phyloP scores from a whole-genome alignment of 2,113 vertebrate genomes.

The Daboia siamensis region DNA sequence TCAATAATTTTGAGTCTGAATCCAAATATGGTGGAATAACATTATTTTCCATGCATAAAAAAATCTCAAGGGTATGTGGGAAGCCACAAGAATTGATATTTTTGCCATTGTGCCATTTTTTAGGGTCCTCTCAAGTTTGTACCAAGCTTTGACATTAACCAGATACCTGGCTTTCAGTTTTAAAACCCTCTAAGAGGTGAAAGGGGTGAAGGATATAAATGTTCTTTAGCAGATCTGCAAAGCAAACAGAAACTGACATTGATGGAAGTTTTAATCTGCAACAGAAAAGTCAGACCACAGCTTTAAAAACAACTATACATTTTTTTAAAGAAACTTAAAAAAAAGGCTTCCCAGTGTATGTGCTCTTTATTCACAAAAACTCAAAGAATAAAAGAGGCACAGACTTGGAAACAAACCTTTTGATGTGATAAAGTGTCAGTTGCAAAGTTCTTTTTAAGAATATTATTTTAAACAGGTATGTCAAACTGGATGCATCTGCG shows the following conservation, averaged over 20 bases:
- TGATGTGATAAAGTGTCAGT: not conserved
- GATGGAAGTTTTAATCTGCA: constrained; percentile 27
- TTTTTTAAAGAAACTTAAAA: not conserved
- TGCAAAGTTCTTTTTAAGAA: not conserved
- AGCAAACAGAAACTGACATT: constrained; percentile 34
- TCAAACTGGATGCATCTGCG: too few relatives aligned
- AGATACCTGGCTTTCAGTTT: constrained; percentile 12
- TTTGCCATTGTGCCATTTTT: not conserved
- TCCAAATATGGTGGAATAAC: constrained; percentile 9
- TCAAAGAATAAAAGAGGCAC: not conserved
- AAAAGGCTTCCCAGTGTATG: not conserved
- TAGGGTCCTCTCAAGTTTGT: constrained; percentile 12
- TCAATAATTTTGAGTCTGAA: not conserved
- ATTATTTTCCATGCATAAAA: constrained; percentile 3
- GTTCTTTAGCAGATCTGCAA: constrained; percentile 3
- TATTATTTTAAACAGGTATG: not conserved
- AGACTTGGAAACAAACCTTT: not conserved
- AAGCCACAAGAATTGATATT: constrained; percentile 17
- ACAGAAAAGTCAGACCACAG: not conserved
- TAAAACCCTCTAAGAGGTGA: constrained; percentile 40
- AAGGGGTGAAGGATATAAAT: not conserved
- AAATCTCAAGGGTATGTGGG: not conserved
- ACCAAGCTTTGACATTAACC: constrained; percentile 12
- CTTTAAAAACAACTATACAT: not conserved
- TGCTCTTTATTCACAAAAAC: not conserved